Evolutionary conservation across 2,888 invertebrate species (phyloP).

Genomic region (Clunio marinus): DNA sequence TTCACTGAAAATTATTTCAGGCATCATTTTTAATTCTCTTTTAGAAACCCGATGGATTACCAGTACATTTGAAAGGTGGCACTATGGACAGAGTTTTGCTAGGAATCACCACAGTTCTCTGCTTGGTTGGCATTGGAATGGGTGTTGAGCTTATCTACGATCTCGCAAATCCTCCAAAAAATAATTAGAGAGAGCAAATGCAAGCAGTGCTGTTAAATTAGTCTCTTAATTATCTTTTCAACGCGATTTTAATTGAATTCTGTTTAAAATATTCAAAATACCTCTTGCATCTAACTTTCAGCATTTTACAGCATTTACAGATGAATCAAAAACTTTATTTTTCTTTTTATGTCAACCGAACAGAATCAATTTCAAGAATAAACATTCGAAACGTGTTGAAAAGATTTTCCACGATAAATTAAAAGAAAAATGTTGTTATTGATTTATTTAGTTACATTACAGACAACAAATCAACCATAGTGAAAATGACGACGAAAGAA

Average conservation of each 20-base stretch:
- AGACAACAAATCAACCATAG: too few relatives aligned
- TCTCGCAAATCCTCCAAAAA: background rate
- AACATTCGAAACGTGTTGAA: background rate
- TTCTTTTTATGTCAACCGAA: background rate
- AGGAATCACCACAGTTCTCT: slow-evolving; percentile 3
- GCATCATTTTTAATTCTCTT: background rate
- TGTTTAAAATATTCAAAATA: background rate
- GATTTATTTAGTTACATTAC: too few relatives aligned
- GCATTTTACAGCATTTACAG: slow-evolving; percentile 16
- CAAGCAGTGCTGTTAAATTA: too few relatives aligned
- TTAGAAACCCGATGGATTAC: slow-evolving; percentile 35
- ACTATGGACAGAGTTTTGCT: slow-evolving; percentile 9
- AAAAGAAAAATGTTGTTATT: background rate
- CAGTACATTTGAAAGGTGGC: slow-evolving; percentile 36
- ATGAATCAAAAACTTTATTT: background rate
- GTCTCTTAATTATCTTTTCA: too few relatives aligned
- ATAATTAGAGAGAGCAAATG: too few relatives aligned
- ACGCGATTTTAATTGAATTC: too few relatives aligned
- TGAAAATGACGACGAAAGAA: too few relatives aligned
- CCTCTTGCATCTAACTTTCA: background rate
- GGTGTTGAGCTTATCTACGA: background rate
- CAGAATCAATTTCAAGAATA: background rate
- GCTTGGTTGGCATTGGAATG: background rate
- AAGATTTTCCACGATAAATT: background rate
- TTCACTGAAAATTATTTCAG: background rate